Evolutionary conservation across 2,113 vertebrate genomes (phyloP).

Genomic region (Phylloscopus whistleri): DNA sequence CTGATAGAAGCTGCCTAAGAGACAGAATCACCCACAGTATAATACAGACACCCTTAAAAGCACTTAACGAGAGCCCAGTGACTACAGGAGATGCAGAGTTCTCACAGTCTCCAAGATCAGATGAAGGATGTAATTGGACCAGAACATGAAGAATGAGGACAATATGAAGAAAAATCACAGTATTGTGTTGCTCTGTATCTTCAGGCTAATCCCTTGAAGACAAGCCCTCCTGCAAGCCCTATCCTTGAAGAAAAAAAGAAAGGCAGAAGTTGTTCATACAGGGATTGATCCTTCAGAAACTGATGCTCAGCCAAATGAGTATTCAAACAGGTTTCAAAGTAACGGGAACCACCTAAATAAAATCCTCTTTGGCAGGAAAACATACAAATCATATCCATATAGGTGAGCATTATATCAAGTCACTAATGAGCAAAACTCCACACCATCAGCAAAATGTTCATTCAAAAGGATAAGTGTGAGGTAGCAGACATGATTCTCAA

Average conservation of each 20-base stretch:
- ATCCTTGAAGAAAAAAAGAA: background rate
- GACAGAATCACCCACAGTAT: background rate
- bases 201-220: background rate
- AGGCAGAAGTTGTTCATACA: background rate
- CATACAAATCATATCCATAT: background rate
- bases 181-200: background rate
- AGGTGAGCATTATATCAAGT: background rate
- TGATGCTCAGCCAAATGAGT: background rate
- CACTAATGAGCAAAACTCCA: background rate
- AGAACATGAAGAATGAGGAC: background rate
- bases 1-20: background rate
- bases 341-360: background rate
- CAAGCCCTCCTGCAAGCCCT: background rate
- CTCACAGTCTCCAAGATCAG: background rate
- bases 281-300: background rate
- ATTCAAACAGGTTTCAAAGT: background rate
- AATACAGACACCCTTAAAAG: background rate
- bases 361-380: background rate
- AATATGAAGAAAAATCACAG: background rate
- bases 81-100: background rate
- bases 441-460: background rate
- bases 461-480: background rate
- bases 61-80: background rate
- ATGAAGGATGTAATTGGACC: background rate
- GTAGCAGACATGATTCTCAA: background rate